phyloP scores from a whole-genome alignment of 2,888 invertebrate species.

The Reticulitermes lucifugus region DNA sequence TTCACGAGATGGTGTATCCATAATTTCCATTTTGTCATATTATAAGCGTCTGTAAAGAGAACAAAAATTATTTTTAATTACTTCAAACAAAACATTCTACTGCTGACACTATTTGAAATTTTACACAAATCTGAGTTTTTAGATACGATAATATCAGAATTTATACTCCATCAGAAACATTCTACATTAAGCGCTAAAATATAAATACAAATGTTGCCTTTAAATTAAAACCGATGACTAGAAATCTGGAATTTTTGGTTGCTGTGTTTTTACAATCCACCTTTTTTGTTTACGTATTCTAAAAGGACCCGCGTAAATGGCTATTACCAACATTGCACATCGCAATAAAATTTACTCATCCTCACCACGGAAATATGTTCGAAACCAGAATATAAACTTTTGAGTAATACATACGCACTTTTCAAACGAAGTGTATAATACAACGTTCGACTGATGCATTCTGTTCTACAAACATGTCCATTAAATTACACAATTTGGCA shows the following conservation, averaged over 20 bases:
- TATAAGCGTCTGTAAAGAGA: background rate
- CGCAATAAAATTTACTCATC: background rate
- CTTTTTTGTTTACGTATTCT: conserved; percentile 26
- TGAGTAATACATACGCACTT: too few relatives aligned
- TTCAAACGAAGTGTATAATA: too few relatives aligned
- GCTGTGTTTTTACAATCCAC: background rate
- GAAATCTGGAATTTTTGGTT: background rate
- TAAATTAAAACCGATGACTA: background rate
- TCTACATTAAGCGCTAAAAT: background rate
- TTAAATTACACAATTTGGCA: too few relatives aligned
- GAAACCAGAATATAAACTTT: too few relatives aligned
- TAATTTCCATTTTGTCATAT: conserved; percentile 22
- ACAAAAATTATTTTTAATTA: background rate
- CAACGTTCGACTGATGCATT: too few relatives aligned
- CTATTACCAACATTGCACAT: background rate
- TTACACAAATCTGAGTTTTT: background rate
- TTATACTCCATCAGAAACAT: background rate
- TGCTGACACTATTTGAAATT: background rate
- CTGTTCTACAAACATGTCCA: too few relatives aligned
- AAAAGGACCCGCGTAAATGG: conserved; percentile 6
- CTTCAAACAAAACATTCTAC: background rate
- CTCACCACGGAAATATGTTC: too few relatives aligned
- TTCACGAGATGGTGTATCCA: conserved; percentile 2
- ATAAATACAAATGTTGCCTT: background rate
- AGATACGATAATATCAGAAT: background rate